Percentiles rank a stretch among this genome's conserved stretches.
Conservation (phyloP, 35 echinoderm and acorn worm species). For the Chiridota heheva region DNA sequence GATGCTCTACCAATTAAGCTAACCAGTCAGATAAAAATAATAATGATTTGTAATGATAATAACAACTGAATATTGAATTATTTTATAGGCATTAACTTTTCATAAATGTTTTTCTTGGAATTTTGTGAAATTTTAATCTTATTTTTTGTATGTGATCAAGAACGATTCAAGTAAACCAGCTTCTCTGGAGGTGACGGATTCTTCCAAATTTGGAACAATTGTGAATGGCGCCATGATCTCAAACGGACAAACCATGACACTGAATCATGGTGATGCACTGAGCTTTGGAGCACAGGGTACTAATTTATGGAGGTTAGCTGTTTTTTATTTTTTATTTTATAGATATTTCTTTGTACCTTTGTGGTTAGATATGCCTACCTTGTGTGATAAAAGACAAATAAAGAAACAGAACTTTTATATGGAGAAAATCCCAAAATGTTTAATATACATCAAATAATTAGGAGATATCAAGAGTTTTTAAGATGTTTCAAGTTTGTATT, state of each 20-base stretch:
- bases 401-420: no score
- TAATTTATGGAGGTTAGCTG: constrained; percentile 78
- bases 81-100: background rate
- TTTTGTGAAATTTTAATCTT: background rate
- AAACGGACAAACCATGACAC: background rate
- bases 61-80: background rate
- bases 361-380: no score
- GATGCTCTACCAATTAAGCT: background rate
- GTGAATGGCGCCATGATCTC: constrained; percentile 60
- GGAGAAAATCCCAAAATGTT: no score
- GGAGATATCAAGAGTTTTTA: no score
- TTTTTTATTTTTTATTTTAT: no score
- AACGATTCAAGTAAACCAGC: constrained; percentile 34
- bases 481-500: no score
- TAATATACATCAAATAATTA: no score
- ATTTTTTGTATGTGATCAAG: constrained; percentile 15
- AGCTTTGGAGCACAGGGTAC: constrained; percentile 63
- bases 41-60: background rate
- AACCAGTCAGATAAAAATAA: no score
- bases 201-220: constrained; percentile 79
- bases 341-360: no score
- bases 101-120: background rate
- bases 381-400: no score
- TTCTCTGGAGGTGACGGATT: constrained; percentile 52
- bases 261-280: constrained; percentile 65